Evolutionary conservation across 1,140 invertebrate species (phyloP), one percentile per base, ranked within the genome.

Genomic region (Lordiphosa clarofinis): DNA sequence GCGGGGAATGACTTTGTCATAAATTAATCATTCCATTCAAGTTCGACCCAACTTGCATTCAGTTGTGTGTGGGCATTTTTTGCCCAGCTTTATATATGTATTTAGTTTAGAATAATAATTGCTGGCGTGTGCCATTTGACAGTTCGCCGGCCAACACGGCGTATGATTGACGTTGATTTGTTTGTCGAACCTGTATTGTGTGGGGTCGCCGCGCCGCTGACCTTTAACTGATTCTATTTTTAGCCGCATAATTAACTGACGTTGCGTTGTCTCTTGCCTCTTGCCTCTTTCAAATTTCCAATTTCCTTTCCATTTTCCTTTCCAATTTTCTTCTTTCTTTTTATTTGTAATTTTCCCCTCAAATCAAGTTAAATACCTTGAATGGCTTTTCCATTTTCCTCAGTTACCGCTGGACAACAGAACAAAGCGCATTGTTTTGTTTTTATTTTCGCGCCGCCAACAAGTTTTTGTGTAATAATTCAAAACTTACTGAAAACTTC

Each of bases 131-230:
- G 43, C 42, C 43, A 13, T 42, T 46, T 81, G 68, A 78, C 73
- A 64, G 73, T 4, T 24, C 21, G 19, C 62, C 24, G 24, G 4
- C 24, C 24, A 67, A 59, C 62, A 63, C 43, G 67, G 47, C 68
- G 63, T 73, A 68, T 76, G 75, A 81, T 81, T 79, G 75, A 79
- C 75, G 57, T 52, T 79, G 75, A 81, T 79, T 81, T 79, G 75
- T 79, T 79, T 75, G 55, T 49, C 48, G 49, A 40, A 37, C 43
- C 39, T 55, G 24, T 8, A 10, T 31, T 44, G 42, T 55, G 47
- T 19, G 8, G 11, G 24, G 40, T 2, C n/a, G 38, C 33, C 37
- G 11, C 54, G 33, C 40, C 43, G n/a, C 15, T 54, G 57, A 68
- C 64, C 56, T 54, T 56, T 68, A 48, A 12, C 43, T 40, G 38